These are phyloP conservation scores for Paramormyrops kingsleyae DNA, from an alignment of 2,113 vertebrate species.

Conservation along the genomic window DNA sequence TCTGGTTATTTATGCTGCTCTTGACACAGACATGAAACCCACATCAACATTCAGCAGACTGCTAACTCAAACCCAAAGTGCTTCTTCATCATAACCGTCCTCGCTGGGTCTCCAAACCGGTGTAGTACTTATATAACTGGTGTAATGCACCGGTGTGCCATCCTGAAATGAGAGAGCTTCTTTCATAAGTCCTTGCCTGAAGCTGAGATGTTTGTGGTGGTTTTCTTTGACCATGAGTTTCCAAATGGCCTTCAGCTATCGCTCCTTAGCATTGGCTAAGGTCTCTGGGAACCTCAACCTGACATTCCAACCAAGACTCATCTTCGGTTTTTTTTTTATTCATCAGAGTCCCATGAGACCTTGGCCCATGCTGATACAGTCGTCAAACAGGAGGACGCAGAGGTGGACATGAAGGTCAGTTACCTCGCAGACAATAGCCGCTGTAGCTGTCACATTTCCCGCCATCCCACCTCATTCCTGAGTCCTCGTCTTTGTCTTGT, in stretches of 20 bases:
- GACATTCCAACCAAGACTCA: not conserved
- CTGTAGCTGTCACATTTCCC: not conserved
- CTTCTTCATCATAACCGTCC: not conserved
- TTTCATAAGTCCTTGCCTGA: not conserved
- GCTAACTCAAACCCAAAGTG: not conserved
- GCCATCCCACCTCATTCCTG: not conserved
- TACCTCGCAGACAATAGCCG: not conserved
- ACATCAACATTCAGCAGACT: not conserved
- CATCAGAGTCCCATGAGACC: not conserved
- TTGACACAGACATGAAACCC: not conserved
- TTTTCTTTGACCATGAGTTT: not conserved
- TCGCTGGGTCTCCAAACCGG: not conserved
- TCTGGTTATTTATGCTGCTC: not conserved
- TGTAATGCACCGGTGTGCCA: not conserved
- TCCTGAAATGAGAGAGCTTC: not conserved
- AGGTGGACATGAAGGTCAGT: slow-evolving; percentile 20
- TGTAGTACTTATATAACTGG: not conserved
- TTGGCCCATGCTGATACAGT: not conserved
- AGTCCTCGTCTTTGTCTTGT: not conserved
- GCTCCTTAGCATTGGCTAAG: not conserved
- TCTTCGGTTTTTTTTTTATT: not conserved
- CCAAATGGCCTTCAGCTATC: not conserved
- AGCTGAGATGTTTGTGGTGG: not conserved
- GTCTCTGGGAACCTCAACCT: not conserved
- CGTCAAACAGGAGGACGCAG: slow-evolving; percentile 13